Evolutionary conservation across 2,888 invertebrate species (phyloP).

Genomic region (Coleophora deauratella): DNA sequence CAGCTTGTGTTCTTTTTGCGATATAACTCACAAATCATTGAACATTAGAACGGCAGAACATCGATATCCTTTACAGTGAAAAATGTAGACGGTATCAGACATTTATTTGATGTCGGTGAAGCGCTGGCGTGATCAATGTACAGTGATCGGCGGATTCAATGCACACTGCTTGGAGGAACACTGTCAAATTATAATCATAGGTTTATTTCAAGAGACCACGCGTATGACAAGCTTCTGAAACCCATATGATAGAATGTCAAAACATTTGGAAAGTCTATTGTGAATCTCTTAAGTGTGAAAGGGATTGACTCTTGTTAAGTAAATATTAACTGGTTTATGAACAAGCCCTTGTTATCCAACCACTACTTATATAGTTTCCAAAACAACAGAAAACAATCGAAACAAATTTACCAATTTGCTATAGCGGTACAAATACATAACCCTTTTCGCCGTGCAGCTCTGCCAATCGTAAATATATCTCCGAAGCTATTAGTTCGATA

Average conservation of each 20-base stretch:
- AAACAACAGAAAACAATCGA: too few relatives aligned
- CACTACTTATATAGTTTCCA: too few relatives aligned
- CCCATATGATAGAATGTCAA: too few relatives aligned
- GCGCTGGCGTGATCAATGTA: slow-evolving; percentile 33
- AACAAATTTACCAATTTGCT: too few relatives aligned
- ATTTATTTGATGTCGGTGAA: slow-evolving; percentile 47
- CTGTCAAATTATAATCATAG: too few relatives aligned
- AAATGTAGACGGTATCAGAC: slow-evolving; percentile 34
- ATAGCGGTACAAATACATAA: slow-evolving; percentile 25
- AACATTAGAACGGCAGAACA: slow-evolving; percentile 7
- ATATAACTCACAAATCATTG: slow-evolving; percentile 20
- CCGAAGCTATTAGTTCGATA: slow-evolving; percentile 69
- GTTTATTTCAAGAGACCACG: too few relatives aligned
- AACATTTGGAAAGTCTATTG: slow-evolving; percentile 7
- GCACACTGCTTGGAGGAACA: too few relatives aligned
- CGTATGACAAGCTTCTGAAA: too few relatives aligned
- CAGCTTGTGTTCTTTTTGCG: too few relatives aligned
- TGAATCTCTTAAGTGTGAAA: too few relatives aligned
- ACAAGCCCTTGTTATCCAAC: background rate
- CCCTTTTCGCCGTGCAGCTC: slow-evolving; percentile 57
- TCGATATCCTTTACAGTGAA: slow-evolving; percentile 27
- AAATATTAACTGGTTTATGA: too few relatives aligned
- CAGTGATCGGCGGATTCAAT: slow-evolving; percentile 6
- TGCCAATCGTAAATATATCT: slow-evolving; percentile 71
- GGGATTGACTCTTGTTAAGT: too few relatives aligned